These are phyloP conservation scores for Coregonus ussuriensis DNA, from an alignment of 2,797 vertebrate species.

Conservation along the genomic window DNA sequence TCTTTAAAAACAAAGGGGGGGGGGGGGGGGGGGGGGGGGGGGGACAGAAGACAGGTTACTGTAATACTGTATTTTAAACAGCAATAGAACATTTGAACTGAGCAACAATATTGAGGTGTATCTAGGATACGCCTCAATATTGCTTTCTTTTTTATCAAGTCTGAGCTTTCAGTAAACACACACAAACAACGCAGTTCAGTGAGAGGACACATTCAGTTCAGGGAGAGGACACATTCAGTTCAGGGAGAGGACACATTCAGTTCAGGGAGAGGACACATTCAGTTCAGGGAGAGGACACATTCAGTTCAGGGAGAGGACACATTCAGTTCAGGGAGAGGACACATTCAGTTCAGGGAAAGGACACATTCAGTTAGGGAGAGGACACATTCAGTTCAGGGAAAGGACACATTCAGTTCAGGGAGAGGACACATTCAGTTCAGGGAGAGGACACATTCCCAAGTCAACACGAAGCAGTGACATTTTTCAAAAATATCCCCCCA, in stretches of 20 bases:
- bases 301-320: no score
- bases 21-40: conserved; percentile 3
- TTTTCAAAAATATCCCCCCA: not conserved
- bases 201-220: not conserved
- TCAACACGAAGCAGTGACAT: not conserved
- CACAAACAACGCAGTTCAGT: not conserved
- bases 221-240: no score
- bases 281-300: no score
- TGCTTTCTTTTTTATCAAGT: not conserved
- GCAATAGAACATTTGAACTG: conserved; percentile 70
- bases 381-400: no score
- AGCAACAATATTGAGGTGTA: conserved; percentile 56
- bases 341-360: no score
- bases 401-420: no score
- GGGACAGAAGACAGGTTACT: conserved; percentile 55
- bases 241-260: no score
- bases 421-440: no score
- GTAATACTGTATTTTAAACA: conserved; percentile 79
- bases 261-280: no score
- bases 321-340: no score
- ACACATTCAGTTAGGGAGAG: no score
- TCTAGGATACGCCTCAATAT: not conserved
- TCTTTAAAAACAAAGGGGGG: conserved; percentile 45
- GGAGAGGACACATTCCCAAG: not conserved
- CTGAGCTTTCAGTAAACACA: not conserved